These are phyloP conservation scores for Etheostoma nigrum DNA, from an alignment of 2,797 vertebrate genomes.

Conservation along the genomic window DNA sequence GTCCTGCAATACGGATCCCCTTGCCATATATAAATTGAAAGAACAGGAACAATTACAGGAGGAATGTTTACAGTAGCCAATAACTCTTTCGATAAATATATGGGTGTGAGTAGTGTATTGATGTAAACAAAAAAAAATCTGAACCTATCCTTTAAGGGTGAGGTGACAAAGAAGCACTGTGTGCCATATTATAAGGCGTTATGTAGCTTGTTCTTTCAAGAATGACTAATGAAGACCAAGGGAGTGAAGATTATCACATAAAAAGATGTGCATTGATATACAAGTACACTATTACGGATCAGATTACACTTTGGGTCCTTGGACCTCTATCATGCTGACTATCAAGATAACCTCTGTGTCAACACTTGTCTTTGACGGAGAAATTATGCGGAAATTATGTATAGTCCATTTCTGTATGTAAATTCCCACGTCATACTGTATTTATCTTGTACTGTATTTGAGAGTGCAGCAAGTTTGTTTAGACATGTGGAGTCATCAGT, in stretches of 20 bases:
- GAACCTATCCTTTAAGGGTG: constrained; percentile 26
- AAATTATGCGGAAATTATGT: constrained; percentile 28
- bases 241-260: constrained; percentile 18
- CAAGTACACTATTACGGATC: constrained; percentile 17
- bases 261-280: constrained; percentile 28
- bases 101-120: neutral
- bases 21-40: neutral
- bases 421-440: constrained; percentile 28
- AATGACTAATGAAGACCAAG: constrained; percentile 15
- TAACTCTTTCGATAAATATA: neutral
- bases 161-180: constrained; percentile 24
- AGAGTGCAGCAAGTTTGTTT: constrained; percentile 26
- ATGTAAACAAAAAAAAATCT: neutral
- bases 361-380: constrained; percentile 26
- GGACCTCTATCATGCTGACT: constrained; percentile 8
- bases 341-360: constrained; percentile 36
- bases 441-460: constrained; percentile 63
- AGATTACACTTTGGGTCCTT: constrained; percentile 14
- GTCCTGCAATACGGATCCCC: neutral
- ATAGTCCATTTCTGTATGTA: constrained; percentile 45
- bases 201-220: constrained; percentile 59
- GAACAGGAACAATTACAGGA: neutral
- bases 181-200: constrained; percentile 4
- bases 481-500: constrained; percentile 1
- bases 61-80: neutral